phyloP scores from a whole-genome alignment of 2,113 vertebrate genomes.

The Megaleporinus macrocephalus region DNA sequence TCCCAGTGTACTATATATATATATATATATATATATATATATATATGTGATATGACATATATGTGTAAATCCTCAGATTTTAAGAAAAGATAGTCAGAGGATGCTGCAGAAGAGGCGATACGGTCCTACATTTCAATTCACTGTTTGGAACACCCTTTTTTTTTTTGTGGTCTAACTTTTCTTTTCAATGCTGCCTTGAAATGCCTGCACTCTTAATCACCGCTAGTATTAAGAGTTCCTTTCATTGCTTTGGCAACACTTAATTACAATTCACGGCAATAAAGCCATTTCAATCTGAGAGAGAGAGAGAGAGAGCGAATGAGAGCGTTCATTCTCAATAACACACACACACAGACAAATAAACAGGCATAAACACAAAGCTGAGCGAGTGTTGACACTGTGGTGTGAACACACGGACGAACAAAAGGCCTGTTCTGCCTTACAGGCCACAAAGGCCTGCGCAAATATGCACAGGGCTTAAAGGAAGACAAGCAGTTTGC shows the following conservation, averaged over 20 bases:
- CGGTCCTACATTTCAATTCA: not conserved
- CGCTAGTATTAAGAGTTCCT: not conserved
- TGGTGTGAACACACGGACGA: conserved; percentile 37
- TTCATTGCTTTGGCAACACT: not conserved
- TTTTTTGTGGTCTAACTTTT: no score
- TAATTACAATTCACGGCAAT: not conserved
- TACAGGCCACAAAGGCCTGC: conserved; percentile 36
- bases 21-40: no score
- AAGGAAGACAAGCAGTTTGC: conserved; percentile 39
- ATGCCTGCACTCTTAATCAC: not conserved
- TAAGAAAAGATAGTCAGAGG: no score
- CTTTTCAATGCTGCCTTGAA: not conserved
- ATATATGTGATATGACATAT: no score
- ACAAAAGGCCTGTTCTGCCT: conserved; percentile 19
- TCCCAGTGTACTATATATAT: no score
- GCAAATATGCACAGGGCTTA: conserved; percentile 54
- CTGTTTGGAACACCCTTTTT: no score
- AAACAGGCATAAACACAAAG: conserved; percentile 17
- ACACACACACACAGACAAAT: not conserved
- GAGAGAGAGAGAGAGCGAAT: not conserved
- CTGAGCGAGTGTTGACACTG: conserved; percentile 23
- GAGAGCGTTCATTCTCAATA: not conserved
- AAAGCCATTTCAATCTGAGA: conserved; percentile 7
- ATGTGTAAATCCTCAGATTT: no score
- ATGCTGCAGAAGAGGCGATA: no score